These are phyloP conservation scores for Trochalopteron elliotii DNA, from an alignment of 2,113 vertebrate species.

Conservation along the genomic window DNA sequence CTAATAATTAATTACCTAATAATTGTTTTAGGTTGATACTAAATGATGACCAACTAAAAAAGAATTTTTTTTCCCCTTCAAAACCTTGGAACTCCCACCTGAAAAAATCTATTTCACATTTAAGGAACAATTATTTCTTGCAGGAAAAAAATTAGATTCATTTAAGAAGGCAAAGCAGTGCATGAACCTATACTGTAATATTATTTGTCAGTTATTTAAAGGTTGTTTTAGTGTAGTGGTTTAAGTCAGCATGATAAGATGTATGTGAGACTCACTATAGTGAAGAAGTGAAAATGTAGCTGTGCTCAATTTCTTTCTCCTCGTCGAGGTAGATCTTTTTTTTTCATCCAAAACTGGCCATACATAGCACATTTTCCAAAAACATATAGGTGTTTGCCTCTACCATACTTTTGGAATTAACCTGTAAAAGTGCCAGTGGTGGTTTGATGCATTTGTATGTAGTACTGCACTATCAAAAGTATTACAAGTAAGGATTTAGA, in stretches of 20 bases:
- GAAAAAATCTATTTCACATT: not conserved
- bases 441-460: not conserved
- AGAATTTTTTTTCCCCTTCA: not conserved
- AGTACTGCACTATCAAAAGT: not conserved
- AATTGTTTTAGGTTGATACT: not conserved
- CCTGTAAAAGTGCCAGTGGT: not conserved
- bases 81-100: not conserved
- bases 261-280: not conserved
- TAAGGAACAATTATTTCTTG: not conserved
- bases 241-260: not conserved
- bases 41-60: not conserved
- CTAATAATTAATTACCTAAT: not conserved
- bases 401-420: not conserved
- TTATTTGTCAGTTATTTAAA: not conserved
- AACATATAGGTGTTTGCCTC: not conserved
- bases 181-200: not conserved
- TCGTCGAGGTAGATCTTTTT: not conserved
- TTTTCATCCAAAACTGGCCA: not conserved
- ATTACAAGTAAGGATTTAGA: not conserved
- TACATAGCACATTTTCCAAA: not conserved
- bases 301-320: not conserved
- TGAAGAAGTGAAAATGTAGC: not conserved
- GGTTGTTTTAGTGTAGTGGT: not conserved
- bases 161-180: not conserved
- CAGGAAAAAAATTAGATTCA: not conserved